Evolutionary conservation across 2,797 vertebrate species (phyloP).

Genomic region (Zenarchopterus dispar): DNA sequence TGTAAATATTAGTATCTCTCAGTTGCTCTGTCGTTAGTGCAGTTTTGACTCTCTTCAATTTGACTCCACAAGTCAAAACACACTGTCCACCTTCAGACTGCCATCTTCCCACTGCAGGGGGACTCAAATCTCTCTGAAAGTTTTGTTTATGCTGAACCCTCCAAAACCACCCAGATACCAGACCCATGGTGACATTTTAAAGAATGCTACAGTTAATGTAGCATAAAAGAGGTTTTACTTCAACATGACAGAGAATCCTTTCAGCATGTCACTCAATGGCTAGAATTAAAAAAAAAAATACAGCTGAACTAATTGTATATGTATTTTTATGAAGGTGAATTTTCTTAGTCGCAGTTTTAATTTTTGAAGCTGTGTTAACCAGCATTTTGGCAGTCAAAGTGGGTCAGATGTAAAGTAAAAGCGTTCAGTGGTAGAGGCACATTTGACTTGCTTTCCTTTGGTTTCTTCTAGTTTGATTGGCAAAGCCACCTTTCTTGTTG

Average conservation of each 20-base stretch:
- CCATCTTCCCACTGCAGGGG: slow-evolving; percentile 34
- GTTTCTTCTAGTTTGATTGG: too few species aligned
- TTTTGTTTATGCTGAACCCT: slow-evolving; percentile 62
- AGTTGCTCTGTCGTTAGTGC: slow-evolving; percentile 58
- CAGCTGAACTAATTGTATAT: too few species aligned
- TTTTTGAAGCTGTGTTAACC: too few species aligned
- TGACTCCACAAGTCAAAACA: slow-evolving; percentile 57
- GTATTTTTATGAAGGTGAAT: too few species aligned
- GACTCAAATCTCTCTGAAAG: slow-evolving; percentile 33
- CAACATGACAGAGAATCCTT: slow-evolving; percentile 10
- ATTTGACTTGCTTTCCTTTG: too few species aligned
- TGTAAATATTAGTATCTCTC: slow-evolving; percentile 63
- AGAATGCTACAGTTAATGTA: slow-evolving; percentile 13
- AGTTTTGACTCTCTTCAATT: slow-evolving; percentile 65
- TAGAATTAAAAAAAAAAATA: too few species aligned
- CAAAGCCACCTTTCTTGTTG: too few species aligned
- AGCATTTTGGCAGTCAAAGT: too few species aligned
- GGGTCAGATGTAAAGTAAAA: too few species aligned
- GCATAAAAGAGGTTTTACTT: not conserved
- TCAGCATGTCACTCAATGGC: not conserved
- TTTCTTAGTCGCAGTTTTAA: too few species aligned
- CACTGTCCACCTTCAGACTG: slow-evolving; percentile 44
- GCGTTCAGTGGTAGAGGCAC: too few species aligned
- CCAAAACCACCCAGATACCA: slow-evolving; percentile 57
- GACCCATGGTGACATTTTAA: slow-evolving; percentile 27